phyloP scores from a whole-genome alignment of 1,140 invertebrate genomes.

The Drosophila virilis region DNA sequence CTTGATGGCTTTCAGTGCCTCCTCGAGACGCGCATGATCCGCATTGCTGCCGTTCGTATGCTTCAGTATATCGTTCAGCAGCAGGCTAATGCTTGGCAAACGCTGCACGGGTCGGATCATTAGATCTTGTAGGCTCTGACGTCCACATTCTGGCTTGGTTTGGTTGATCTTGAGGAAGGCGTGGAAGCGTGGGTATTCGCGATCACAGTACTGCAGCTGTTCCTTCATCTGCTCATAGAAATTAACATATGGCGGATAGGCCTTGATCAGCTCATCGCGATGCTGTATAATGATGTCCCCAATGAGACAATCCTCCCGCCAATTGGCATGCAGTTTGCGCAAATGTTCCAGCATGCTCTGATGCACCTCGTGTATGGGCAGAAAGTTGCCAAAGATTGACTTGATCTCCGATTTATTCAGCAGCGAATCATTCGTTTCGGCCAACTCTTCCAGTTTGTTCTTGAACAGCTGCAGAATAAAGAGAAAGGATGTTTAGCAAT shows the following conservation, averaged over 20 bases:
- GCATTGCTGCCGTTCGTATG: conserved; percentile 93
- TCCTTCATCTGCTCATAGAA: conserved; percentile 99
- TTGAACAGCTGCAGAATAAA: conserved; percentile 92
- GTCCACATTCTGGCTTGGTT: conserved; percentile 96
- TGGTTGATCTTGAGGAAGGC: conserved; percentile 98
- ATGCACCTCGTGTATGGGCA: conserved; percentile 97
- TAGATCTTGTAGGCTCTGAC: conserved; percentile 96
- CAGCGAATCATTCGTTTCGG: conserved; percentile 90
- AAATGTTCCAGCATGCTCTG: conserved; percentile 90
- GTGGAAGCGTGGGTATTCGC: conserved; percentile 96
- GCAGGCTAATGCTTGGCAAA: conserved; percentile 96
- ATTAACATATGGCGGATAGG: conserved; percentile 99
- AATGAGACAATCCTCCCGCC: conserved; percentile 94
- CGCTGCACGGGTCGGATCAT: conserved; percentile 98
- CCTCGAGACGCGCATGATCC: conserved; percentile 93
- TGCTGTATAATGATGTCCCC: conserved; percentile 95
- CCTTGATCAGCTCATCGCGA: conserved; percentile 92
- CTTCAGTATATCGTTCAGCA: conserved; percentile 97
- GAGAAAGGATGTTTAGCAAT: conserved; percentile 23
- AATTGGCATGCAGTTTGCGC: conserved; percentile 85
- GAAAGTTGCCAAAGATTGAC: conserved; percentile 98
- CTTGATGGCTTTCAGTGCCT: conserved; percentile 93
- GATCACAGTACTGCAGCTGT: conserved; percentile 94
- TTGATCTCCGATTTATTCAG: conserved; percentile 96
- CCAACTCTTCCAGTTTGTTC: conserved; percentile 93